Evolutionary conservation across 1,140 invertebrate species (phyloP), one percentile per base, ranked within the genome.

Genomic region (Mylabris phalerata): DNA sequence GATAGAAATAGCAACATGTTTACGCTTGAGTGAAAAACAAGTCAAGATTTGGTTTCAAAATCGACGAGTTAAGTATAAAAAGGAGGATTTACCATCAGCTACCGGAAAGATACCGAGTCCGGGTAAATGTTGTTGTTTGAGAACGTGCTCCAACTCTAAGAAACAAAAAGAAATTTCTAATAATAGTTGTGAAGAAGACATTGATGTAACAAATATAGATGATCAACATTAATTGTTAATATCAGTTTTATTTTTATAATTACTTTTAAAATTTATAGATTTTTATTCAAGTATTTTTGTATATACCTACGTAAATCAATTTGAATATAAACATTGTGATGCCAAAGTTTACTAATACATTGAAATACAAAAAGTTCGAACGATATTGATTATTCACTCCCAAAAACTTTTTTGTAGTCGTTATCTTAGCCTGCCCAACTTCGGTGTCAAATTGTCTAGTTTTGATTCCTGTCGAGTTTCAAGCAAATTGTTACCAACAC

Each of bases 41-140:
- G 92, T 95, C 42, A 95, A 93, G 74, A 95, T 95, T 52, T 96
- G 93, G 93, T 92, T 95, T 70, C 92, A 95, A 73, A 94, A 94
- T 71, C 79, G 87, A 9, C 79, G 93, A 3, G 93, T 95, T 3
- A 95, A 95, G 70, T 84, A 92, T 72, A 95, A 95, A 79, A 95
- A 95, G 68, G 89, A 87, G 65, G 87, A 87, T 64, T 70, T 69
- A 26, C 69, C 70, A 3, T 45, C 47, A 10, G 54, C 43, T 11
- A 50, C 27, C 9, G 55, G 49, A 10, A 59, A 51, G 9, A 39
- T 11, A 4, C 24, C 42, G 13, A 32, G 25, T 10, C 44, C 47
- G 3, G 49, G 55, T 9, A 69, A 67, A 49, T 71, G 69, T 50
- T 70, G 67, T 48, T 72, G 68, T 45, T 55, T 67, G 39, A 64